Evolutionary conservation across 2,888 invertebrate species (phyloP).

Genomic region (Pedicia rivosa): DNA sequence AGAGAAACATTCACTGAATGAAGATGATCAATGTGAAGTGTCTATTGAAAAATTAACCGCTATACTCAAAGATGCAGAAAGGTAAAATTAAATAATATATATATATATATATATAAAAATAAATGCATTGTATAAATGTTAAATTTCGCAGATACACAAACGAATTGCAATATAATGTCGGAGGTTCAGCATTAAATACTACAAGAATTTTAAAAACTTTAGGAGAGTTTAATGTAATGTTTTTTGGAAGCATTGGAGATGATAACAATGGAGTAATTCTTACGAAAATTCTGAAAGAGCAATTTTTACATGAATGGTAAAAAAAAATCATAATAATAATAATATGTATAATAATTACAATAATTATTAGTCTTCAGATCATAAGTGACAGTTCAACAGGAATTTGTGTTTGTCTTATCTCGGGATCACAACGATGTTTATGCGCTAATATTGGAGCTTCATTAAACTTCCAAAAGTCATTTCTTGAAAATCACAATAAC

Average conservation of each 20-base stretch:
- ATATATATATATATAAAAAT: not conserved
- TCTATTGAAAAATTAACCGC: constrained; percentile 6
- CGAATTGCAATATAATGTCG: constrained; percentile 16
- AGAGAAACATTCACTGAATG: not conserved
- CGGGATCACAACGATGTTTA: constrained; percentile 31
- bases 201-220: constrained; percentile 25
- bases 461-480: constrained; percentile 22
- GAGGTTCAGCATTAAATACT: constrained; percentile 36
- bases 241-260: constrained; percentile 36
- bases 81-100: not conserved
- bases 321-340: not conserved
- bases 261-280: constrained; percentile 32
- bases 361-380: constrained; percentile 19
- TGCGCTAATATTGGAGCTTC: constrained; percentile 41
- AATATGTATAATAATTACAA: not conserved
- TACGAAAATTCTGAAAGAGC: constrained; percentile 24
- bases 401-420: constrained; percentile 33
- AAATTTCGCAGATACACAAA: no score
- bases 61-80: constrained; percentile 4
- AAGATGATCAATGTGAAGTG: constrained; percentile 8
- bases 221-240: constrained; percentile 27
- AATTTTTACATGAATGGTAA: constrained; percentile 30
- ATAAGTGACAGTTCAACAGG: constrained; percentile 31
- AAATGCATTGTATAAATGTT: not conserved
- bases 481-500: not conserved